phyloP scores from a whole-genome alignment of 2,113 vertebrate genomes.

The Merops nubicus region DNA sequence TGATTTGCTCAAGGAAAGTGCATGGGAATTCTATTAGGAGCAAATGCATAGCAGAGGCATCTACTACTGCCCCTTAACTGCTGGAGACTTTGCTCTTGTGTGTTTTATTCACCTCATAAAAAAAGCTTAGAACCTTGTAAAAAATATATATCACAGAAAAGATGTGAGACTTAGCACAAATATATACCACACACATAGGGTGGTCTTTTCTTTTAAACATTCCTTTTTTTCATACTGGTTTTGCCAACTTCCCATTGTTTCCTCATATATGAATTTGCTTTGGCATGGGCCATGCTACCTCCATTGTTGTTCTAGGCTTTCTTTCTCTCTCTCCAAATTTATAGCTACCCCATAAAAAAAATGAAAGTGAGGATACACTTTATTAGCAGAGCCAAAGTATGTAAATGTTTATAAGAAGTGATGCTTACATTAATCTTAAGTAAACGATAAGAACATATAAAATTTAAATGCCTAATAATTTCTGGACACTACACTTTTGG shows the following conservation, averaged over 20 bases:
- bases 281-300: background rate
- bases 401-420: constrained; percentile 12
- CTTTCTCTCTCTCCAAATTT: background rate
- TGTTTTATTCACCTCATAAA: constrained; percentile 66
- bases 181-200: constrained; percentile 21
- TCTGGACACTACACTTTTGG: background rate
- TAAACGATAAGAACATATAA: constrained; percentile 34
- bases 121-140: constrained; percentile 65
- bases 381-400: constrained; percentile 15
- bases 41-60: constrained; percentile 49
- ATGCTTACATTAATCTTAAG: constrained; percentile 23
- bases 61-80: constrained; percentile 31
- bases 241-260: constrained; percentile 26
- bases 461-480: background rate
- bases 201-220: constrained; percentile 8
- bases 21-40: constrained; percentile 60
- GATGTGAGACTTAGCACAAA: constrained; percentile 53
- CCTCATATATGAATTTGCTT: constrained; percentile 6
- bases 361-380: background rate
- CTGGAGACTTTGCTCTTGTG: constrained; percentile 54
- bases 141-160: constrained; percentile 48
- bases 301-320: background rate
- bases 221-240: background rate
- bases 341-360: background rate
- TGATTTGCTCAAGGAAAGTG: constrained; percentile 35